phyloP scores from a whole-genome alignment of 2,797 vertebrate species.

The Eutrigla gurnardus region DNA sequence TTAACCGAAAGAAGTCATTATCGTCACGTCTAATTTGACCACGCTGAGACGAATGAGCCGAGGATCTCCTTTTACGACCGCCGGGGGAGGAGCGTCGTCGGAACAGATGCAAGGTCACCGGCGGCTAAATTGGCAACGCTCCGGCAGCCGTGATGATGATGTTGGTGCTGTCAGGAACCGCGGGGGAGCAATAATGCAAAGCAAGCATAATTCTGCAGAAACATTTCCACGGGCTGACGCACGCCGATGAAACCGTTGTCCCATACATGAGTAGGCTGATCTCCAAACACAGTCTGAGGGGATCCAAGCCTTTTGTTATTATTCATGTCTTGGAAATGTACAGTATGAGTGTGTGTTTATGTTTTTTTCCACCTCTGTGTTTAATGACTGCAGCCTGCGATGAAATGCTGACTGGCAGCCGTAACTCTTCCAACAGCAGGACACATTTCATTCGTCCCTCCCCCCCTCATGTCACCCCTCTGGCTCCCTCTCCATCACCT shows the following conservation, averaged over 20 bases:
- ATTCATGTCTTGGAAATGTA: background rate
- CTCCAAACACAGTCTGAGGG: background rate
- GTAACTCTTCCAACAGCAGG: conserved; percentile 62
- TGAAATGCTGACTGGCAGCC: conserved; percentile 70
- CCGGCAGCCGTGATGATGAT: conserved; percentile 29
- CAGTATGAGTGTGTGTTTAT: conserved; percentile 22
- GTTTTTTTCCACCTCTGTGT: conserved; percentile 20
- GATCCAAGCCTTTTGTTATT: background rate
- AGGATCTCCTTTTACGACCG: conserved; percentile 34
- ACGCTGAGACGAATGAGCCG: conserved; percentile 42
- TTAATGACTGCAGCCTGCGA: conserved; percentile 51
- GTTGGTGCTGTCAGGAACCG: conserved; percentile 16
- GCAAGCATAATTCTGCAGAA: conserved; percentile 30
- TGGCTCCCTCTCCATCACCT: conserved; percentile 22
- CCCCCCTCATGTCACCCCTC: conserved; percentile 25
- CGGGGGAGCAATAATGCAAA: conserved; percentile 44
- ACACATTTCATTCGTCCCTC: conserved; percentile 57
- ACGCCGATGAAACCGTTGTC: background rate
- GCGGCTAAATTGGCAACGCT: conserved; percentile 35
- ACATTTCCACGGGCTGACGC: background rate
- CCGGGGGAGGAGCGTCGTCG: conserved; percentile 25
- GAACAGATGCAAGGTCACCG: conserved; percentile 53
- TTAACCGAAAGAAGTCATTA: conserved; percentile 17
- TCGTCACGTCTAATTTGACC: conserved; percentile 32
- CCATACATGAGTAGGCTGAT: background rate